Base-by-base conservation (phyloP, 2,888 invertebrate species). In the Ecliptopera silaceata region DNA sequence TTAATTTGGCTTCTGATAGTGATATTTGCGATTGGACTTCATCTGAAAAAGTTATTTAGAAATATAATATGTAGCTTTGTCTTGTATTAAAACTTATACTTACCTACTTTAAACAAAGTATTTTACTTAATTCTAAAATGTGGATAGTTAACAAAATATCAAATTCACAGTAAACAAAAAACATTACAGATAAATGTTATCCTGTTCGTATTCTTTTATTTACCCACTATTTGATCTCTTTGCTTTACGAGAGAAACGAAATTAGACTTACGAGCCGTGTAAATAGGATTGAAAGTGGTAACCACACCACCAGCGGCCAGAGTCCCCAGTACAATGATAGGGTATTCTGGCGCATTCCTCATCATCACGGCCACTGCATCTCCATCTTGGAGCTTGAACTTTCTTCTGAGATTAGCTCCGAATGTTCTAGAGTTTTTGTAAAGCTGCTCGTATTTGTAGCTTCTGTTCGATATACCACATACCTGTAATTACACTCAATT, bases 291-390 rank as follows among this genome's bases (percentile, higher is more conserved):
- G 5, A 95, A 86, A 0, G 95, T 93, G 0, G 95, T 95, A 3
- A 93, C 91, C 6, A 92, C 70, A 0, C 94, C 82, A 0, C 95
- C 95, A 17, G 95, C 95, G 69, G 94, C 92, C 3, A 94, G 72
- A 29, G 92, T 82, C 0, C 95, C 96, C 54, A 94, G 78, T 1
- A 92, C 72, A 1, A 92, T 91, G 10, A 94, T 88, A 0, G 94
- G 92, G 71, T 92, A 94, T 77, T 96, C 96, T 0, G 96, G 96
- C 29, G 92, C 71, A 78, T 96, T 96, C 6, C 95, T 94, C 61
- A 95, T 75, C 50, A 95, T 90, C 15, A 96, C 61, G 0, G 94
- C 94, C 11, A 96, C 73, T 0, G 94, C 92, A 69, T 96, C 94
- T 0, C 93, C 93, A 45, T 92, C 86, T 55, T 82, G 82, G 2